Evolutionary conservation across 2,888 invertebrate genomes (phyloP).

Genomic region (Caradrina kadenii): DNA sequence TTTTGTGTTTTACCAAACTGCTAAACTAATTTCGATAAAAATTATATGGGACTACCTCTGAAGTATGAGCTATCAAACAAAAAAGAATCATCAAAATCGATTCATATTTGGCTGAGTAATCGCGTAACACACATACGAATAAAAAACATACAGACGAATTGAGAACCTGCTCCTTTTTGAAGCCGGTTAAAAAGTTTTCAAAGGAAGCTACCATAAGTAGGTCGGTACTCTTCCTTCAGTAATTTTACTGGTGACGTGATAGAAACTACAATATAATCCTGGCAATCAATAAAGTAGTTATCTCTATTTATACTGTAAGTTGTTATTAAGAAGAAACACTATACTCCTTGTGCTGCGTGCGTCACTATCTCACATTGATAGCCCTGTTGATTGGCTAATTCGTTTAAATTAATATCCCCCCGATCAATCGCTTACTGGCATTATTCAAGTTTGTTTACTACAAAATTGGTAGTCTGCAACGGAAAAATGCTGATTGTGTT

Average conservation of each 20-base stretch:
- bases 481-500: too few species aligned
- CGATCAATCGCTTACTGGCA: background rate
- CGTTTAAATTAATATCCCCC: constrained; percentile 17
- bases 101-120: too few species aligned
- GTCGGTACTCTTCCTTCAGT: background rate
- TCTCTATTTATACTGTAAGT: background rate
- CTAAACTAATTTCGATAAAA: too few species aligned
- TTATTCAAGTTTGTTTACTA: background rate
- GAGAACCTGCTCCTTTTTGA: too few species aligned
- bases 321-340: background rate
- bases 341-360: background rate
- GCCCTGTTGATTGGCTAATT: constrained; percentile 28
- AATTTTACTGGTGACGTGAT: background rate
- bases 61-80: too few species aligned
- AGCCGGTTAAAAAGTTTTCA: too few species aligned
- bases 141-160: too few species aligned
- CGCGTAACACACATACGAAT: too few species aligned
- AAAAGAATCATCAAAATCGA: too few species aligned
- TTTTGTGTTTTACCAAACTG: too few species aligned
- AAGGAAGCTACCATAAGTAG: background rate
- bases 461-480: too few species aligned
- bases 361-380: constrained; percentile 12
- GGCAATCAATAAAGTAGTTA: background rate
- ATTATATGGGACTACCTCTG: too few species aligned
- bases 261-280: constrained; percentile 4